Evolutionary conservation across 1,140 invertebrate species (phyloP), one percentile per base, ranked within the genome.

Genomic region (Cotesia typhae): DNA sequence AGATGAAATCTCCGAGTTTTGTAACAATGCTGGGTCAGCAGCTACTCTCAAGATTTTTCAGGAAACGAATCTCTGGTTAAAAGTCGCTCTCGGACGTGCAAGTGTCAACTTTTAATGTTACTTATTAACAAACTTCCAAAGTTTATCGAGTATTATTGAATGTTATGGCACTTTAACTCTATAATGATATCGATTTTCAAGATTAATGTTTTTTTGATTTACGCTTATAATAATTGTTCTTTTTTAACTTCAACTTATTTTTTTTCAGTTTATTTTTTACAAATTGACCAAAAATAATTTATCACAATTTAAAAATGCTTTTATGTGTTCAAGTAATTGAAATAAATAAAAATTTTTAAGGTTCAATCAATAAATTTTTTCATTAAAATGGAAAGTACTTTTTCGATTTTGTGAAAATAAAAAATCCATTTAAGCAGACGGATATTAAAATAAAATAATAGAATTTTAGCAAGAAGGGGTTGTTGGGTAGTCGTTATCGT

Each of bases 31-130:
- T 67, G 53, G 72, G 67, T 70, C 72, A 65, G 67, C 61, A 64
- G 64, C 72, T 65, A 47, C 41, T 47, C 41, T 47, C 60, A 65
- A 71, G 47, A 71, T 61, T 63, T 65, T 72, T 61, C 65, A 14
- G 4, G 38, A 57, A 65, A 68, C 65, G 41, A 51, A 69, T 41
- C 10, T 61, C 52, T 53, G 61, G 61, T 38, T 70, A 41, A 65
- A 47, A 65, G 36, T 65, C 41, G 17, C 35, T 38, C 2, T 9
- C 53, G n/a, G 53, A 14, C 35, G 41, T 37, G 59, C 66, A 10
- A 64, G 67, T 73, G 60, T 73, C 72, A 73, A 73, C 72, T 73
- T 73, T 73, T 65, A 70, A 73, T 73, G 67, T 60, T 65, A 70
- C 47, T 70, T 70, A 53, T 38, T 53, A 67, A 47, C 64, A 47